Evolutionary conservation across 2,888 invertebrate genomes (phyloP), one percentile per base, ranked within the genome.

Genomic region (Philaethria dido): DNA sequence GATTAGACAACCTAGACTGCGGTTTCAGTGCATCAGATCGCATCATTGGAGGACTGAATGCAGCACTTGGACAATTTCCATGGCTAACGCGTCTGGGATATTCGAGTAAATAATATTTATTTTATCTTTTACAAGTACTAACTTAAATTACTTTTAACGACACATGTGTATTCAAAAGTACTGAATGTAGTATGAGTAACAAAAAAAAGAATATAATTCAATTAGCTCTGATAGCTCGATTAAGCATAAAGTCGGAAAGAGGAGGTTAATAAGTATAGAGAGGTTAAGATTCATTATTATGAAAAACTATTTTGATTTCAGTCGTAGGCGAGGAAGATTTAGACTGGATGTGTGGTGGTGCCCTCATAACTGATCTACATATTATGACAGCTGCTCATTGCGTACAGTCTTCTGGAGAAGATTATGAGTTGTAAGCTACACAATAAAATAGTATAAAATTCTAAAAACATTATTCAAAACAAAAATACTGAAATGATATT

Each of bases 11-110:
- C 5, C 81, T 87, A 0, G 89, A 87, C n/a, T 95, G 95, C 71
- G 95, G 95, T 0, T 88, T 91, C 62, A 93, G 92, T 65, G 87
- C 86, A 11, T 79, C 90, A 0, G 94, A 94, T 76, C 90, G 95
- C 54, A 95, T 95, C 76, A 94, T 95, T 39, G 95, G 95, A 0
- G 95, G 95, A 0, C 76, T 83, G 36, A 88, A 93, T 61, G 95
- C 95, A 0, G 82, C 86, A 0, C 80, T 95, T 3, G 95, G 94
- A 0, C 93, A 94, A 74, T 95, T 93, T 78, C 95, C 95, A 1
- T 95, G 95, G 95, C 87, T 95, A 22, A 93, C 86, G 0, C 86
- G 94, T 18, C 84, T 95, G 9, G 95, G 94, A 63, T 94, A 94
- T 74, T 72, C 71, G 29, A 76, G 89, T 86, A 72, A 74, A 76